Base-by-base conservation (phyloP, 2,888 invertebrate species). In the Brachyptera putata region DNA sequence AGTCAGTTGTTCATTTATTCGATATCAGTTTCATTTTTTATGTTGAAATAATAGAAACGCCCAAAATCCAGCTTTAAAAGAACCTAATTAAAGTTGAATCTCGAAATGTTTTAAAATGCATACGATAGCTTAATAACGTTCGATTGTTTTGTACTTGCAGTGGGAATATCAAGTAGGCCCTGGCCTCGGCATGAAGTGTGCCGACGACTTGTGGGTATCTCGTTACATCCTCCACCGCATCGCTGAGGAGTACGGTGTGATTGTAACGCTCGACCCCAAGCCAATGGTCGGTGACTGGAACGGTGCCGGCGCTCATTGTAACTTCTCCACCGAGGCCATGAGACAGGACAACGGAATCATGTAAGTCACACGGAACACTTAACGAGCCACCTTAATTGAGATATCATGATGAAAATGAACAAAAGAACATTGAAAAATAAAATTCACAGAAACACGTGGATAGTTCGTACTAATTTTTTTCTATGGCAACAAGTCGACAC, bases 291-390 rank as follows among this genome's bases (percentile, higher is more conserved):
- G 91, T 25, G 89, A 92, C 73, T 95, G 95, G 95, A 95, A 95
- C 73, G 95, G 95, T 3, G 93, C 97, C 49, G 97, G 97, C 1
- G 95, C 95, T 0, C 97, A 98, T 73, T 91, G 91, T 61, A 98
- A 98, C 77, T 96, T 95, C 79, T 96, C 95, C 9, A 98, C 97
- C 0, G 85, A 88, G 72, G 80, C 81, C 41, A 98, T 97, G 97
- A 81, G 97, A 57, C 86, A 88, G 48, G 87, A 90, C 2, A 90
- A 89, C 67, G 93, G 95, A 65, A 92, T 95, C 70, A 82, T 84
- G 86, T 86, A 73, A 82, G 82, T 80, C 26, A 46, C 26, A 46
- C n/a, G n/a, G n/a, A n/a, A n/a, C n/a, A n/a, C n/a, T n/a, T n/a
- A n/a, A 34, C 41, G 25, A 13, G 13, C 39, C 13, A 37, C 39